Evolutionary conservation across 2,797 vertebrate species (phyloP), one percentile per base, ranked within the genome.

Genomic region (Eulemur albifrons): DNA sequence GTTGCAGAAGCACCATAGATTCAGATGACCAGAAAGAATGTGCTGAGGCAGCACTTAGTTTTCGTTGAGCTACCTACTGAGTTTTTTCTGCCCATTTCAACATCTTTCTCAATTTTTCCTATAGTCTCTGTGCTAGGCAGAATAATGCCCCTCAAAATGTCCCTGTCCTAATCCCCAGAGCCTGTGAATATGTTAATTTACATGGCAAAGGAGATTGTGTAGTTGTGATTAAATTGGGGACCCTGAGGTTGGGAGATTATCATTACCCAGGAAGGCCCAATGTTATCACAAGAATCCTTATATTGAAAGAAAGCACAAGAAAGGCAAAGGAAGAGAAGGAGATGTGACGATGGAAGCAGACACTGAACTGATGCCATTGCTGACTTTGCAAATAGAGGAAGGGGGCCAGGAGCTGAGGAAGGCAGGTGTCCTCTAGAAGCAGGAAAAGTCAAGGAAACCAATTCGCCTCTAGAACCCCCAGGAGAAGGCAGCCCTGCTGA

Each of bases 311-410:
- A 17, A 69, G 4, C 17, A 21, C 8, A 57, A 12, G 23, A n/a
- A 54, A 76, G 48, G 69, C n/a, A 52, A 27, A 87, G 20, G 52
- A 23, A 70, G 48, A n/a, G 21, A 57, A 57, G 12, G 27, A 27
- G 54, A 27, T 50, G 25, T 69, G 65, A 52, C 23, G 7, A 40
- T 25, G 10, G 50, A 69, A 88, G 17, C 13, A 52, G 27, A 63
- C 10, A 15, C 1, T 10, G 14, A n/a, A n/a, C 11, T 12, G 10
- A n/a, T 4, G 43, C 2, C 18, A 21, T 17, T n/a, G 25, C 8
- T 82, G 40, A 40, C 45, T 85, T 48, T 67, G 54, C 59, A 90
- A 82, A 84, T 43, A 17, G 63, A 75, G 54, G 13, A 69, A 73
- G 17, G 11, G 13, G 1, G 8, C 23, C 61, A 38, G 12, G 27